These are phyloP conservation scores for Catocala fraxini DNA, from an alignment of 2,888 invertebrate genomes.

Conservation along the genomic window DNA sequence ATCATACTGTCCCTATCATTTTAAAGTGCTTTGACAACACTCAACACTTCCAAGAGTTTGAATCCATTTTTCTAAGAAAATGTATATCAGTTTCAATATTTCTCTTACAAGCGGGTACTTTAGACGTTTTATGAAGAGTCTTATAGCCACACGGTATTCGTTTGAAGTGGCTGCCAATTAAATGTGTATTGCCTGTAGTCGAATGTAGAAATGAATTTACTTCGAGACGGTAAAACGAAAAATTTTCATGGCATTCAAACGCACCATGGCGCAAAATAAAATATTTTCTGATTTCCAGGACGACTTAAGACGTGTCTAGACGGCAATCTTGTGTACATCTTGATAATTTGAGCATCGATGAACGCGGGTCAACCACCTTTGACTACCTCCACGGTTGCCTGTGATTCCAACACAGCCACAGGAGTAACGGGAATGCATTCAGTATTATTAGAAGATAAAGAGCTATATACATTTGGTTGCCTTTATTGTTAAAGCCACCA, in stretches of 20 bases:
- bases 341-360: slow-evolving; percentile 9
- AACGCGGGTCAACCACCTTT: slow-evolving; percentile 6
- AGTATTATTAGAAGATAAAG: too few species aligned
- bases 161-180: slow-evolving; percentile 36
- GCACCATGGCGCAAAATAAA: background rate
- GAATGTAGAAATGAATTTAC: slow-evolving; percentile 10
- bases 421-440: background rate
- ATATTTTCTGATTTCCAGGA: slow-evolving; percentile 1
- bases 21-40: background rate
- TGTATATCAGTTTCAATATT: background rate
- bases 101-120: background rate
- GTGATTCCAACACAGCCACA: background rate
- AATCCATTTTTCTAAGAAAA: background rate
- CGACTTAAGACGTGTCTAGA: slow-evolving; percentile 7
- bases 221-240: slow-evolving; percentile 5
- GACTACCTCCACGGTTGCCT: slow-evolving; percentile 7
- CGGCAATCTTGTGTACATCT: slow-evolving; percentile 2
- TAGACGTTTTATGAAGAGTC: background rate
- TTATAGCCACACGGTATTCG: slow-evolving; percentile 2
- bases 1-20: background rate
- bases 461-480: too few species aligned
- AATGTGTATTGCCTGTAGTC: slow-evolving; percentile 19
- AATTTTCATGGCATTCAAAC: background rate
- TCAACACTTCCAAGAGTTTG: background rate
- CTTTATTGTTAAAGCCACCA: too few species aligned